Evolutionary conservation across 2,888 invertebrate species (phyloP).

Genomic region (Sesia bembeciformis): DNA sequence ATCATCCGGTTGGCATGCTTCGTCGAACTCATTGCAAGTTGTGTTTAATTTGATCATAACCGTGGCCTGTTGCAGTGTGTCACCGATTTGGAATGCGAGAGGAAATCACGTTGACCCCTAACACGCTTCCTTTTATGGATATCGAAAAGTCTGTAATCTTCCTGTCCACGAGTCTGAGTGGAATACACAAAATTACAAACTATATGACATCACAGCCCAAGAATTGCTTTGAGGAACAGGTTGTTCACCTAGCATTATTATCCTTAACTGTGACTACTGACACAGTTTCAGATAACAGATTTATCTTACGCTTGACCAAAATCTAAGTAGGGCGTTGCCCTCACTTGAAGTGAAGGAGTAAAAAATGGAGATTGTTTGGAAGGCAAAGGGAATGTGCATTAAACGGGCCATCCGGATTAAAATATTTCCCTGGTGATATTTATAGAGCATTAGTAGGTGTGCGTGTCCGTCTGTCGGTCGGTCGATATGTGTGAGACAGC

Average conservation of each 20-base stretch:
- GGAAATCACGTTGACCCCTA: slow-evolving; percentile 66
- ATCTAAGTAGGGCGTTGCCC: slow-evolving; percentile 45
- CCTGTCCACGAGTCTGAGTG: slow-evolving; percentile 27
- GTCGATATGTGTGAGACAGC: slow-evolving; percentile 66
- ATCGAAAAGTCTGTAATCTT: slow-evolving; percentile 43
- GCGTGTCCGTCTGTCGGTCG: slow-evolving; percentile 57
- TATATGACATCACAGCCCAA: slow-evolving; percentile 26
- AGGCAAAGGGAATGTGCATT: slow-evolving; percentile 61
- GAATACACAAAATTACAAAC: slow-evolving; percentile 9
- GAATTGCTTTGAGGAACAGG: slow-evolving; percentile 25
- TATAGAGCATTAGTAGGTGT: slow-evolving; percentile 67
- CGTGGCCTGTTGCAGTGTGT: slow-evolving; percentile 45
- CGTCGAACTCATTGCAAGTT: slow-evolving; percentile 47
- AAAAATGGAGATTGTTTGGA: slow-evolving; percentile 44
- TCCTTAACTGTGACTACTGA: slow-evolving; percentile 43
- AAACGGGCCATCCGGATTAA: slow-evolving; percentile 69
- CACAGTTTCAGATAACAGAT: slow-evolving; percentile 42
- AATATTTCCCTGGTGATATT: slow-evolving; percentile 68
- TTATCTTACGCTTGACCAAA: slow-evolving; percentile 29
- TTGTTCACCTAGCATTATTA: slow-evolving; percentile 39
- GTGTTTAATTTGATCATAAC: slow-evolving; percentile 56
- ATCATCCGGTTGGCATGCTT: slow-evolving; percentile 48
- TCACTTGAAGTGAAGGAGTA: slow-evolving; percentile 25
- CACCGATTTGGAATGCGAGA: slow-evolving; percentile 62
- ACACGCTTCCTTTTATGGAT: slow-evolving; percentile 54